A percentile compares a stretch with the other conserved stretches of the same genome.
These are phyloP conservation scores for Menidia beryllina DNA, from an alignment of 2,113 vertebrate genomes.

Conservation along the genomic window DNA sequence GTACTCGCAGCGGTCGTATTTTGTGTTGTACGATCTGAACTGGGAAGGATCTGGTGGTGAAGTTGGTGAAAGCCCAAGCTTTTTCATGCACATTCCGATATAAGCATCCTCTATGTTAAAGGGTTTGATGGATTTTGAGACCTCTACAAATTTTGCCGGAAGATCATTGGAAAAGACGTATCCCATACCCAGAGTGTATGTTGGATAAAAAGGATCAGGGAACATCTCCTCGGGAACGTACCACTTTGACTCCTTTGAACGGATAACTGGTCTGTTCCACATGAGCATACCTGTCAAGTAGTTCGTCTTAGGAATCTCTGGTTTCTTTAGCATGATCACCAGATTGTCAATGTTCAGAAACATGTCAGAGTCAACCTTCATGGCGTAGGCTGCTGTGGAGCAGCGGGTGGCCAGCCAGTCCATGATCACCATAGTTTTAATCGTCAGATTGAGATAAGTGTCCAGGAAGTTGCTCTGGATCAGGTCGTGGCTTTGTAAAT, in stretches of 20 bases:
- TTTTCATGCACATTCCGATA: slow-evolving; percentile 79
- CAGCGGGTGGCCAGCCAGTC: slow-evolving; percentile 83
- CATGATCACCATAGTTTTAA: slow-evolving; percentile 87
- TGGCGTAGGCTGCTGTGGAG: slow-evolving; percentile 83
- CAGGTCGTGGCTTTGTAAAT: slow-evolving; percentile 72
- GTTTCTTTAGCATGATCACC: slow-evolving; percentile 88
- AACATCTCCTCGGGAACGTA: slow-evolving; percentile 90
- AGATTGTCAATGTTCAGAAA: slow-evolving; percentile 94
- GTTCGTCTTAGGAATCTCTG: slow-evolving; percentile 83
- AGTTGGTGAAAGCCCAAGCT: slow-evolving; percentile 43
- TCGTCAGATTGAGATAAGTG: slow-evolving; percentile 81
- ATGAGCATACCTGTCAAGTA: slow-evolving; percentile 93
- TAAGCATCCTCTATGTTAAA: slow-evolving; percentile 92
- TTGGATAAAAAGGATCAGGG: slow-evolving; percentile 87
- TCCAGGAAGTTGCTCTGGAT: slow-evolving; percentile 83
- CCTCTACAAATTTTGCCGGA: slow-evolving; percentile 86
- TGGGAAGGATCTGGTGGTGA: slow-evolving; percentile 9
- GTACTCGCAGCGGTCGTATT: slow-evolving; percentile 66
- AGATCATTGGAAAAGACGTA: slow-evolving; percentile 95
- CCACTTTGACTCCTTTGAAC: slow-evolving; percentile 90
- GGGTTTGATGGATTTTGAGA: slow-evolving; percentile 87
- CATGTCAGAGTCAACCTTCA: slow-evolving; percentile 98
- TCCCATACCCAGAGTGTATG: slow-evolving; percentile 93
- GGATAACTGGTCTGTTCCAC: slow-evolving; percentile 86
- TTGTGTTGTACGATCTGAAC: slow-evolving; percentile 52